A percentile compares a stretch with the other conserved stretches of the same genome.
Evolutionary conservation across 2,113 vertebrate species (phyloP).

Genomic region (Vombatus ursinus): DNA sequence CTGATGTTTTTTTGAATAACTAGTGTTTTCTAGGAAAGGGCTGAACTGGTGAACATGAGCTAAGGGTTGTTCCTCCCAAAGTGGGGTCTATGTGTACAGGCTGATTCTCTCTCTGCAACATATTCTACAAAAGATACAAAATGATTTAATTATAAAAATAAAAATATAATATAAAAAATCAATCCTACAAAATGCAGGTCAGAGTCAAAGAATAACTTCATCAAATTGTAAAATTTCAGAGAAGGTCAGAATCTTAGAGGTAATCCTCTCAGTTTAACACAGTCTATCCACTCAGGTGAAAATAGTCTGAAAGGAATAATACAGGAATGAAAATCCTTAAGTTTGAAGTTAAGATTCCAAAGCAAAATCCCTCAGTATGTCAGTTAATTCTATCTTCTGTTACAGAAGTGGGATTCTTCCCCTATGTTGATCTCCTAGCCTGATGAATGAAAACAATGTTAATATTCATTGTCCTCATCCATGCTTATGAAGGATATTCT

Average conservation of each 20-base stretch:
- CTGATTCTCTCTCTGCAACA: background rate
- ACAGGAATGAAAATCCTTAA: background rate
- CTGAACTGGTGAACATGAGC: too few species aligned
- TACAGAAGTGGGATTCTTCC: constrained; percentile 5
- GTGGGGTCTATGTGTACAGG: background rate
- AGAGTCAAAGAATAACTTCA: background rate
- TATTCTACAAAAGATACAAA: background rate
- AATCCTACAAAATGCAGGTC: background rate
- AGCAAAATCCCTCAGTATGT: constrained; percentile 21
- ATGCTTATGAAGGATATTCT: constrained; percentile 14
- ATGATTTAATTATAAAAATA: background rate
- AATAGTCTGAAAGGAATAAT: background rate
- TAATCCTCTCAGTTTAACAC: background rate
- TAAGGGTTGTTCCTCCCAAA: too few species aligned
- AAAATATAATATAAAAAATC: background rate
- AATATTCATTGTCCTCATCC: background rate
- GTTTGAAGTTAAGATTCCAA: background rate
- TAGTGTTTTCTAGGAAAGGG: background rate
- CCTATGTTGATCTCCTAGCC: background rate
- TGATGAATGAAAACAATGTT: background rate
- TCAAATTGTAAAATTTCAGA: background rate
- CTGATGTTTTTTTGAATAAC: background rate
- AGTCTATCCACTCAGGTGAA: constrained; percentile 13
- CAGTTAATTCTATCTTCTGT: background rate
- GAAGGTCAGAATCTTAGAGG: background rate